phyloP scores from a whole-genome alignment of 2,797 vertebrate species.

The Potorous gilbertii region DNA sequence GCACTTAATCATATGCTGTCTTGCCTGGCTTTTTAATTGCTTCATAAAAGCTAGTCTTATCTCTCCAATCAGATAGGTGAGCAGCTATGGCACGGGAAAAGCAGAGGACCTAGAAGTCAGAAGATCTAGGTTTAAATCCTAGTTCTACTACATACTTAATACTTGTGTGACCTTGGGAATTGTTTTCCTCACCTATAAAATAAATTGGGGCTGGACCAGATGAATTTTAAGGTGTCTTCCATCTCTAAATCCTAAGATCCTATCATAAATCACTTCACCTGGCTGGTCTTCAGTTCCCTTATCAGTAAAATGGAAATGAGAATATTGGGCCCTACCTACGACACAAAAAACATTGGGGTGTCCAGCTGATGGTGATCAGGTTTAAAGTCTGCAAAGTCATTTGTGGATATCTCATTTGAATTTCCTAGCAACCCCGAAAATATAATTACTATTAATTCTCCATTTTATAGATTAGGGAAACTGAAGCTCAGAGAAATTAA shows the following conservation, averaged over 20 bases:
- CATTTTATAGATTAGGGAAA: not conserved
- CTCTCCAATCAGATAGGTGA: not conserved
- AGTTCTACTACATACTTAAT: not conserved
- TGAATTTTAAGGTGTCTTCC: not conserved
- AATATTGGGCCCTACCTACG: not conserved
- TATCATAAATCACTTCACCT: not conserved
- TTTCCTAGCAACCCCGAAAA: not conserved
- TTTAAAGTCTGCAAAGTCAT: not conserved
- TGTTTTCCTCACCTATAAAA: not conserved
- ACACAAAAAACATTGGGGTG: not conserved
- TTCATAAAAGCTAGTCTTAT: not conserved
- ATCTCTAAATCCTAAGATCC: not conserved
- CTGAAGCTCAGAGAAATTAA: not conserved
- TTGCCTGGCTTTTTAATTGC: not conserved
- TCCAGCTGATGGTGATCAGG: not conserved
- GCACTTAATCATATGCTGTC: not conserved
- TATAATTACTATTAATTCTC: not conserved
- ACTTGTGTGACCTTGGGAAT: not conserved
- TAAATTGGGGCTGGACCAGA: not conserved
- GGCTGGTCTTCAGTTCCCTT: not conserved
- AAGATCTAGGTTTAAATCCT: not conserved
- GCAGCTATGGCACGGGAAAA: not conserved
- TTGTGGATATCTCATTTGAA: not conserved
- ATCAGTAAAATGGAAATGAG: not conserved
- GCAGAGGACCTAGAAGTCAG: not conserved